Base-by-base conservation (phyloP, 1,140 invertebrate genomes). In the Drosophila prosaltans region DNA sequence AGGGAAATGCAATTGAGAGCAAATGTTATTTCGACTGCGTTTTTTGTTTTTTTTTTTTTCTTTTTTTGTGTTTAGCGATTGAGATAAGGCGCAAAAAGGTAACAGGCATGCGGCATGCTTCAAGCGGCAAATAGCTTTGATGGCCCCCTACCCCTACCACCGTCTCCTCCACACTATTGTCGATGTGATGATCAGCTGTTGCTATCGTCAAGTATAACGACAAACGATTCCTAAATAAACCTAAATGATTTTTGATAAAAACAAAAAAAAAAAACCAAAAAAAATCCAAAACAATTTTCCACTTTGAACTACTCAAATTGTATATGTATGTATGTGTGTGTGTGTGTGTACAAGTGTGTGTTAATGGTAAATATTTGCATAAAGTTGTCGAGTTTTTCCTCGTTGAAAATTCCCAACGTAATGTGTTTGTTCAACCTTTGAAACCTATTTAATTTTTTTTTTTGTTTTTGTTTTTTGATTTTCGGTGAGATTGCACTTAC, bases 301-400 rank as follows among this genome's bases (percentile, higher is more conserved):
- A 76, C 67, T 72, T 77, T 69, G 72, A 73, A 21, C 45, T 26
- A 51, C 45, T 75, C 73, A 62, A 75, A 60, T 24, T 60, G 28
- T 30, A 30, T 30, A 30, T 36, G 32, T 36, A 30, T 30, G 32
- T 36, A n/a, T n/a, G 32, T 7, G 6, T 36, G 32, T 36, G 32
- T 40, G 32, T 21, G 21, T 41, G 21, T 60, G 36, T 66, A 39
- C 28, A 60, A 54, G 41, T 57, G 58, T 45, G 57, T 67, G 62
- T 58, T 45, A 24, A 7, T 24, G 7, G 63, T 65, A 80, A 83
- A 80, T 85, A 77, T 86, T 86, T 86, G 67, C 76, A 72, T 78
- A 72, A 77, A 76, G 65, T 76, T 57, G 74, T 69, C 51, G 55
- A 45, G 39, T 55, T 60, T 39, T 30, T 32, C 30, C 32, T 62